phyloP scores from a whole-genome alignment of 2,113 vertebrate genomes.

The Acinonyx jubatus region DNA sequence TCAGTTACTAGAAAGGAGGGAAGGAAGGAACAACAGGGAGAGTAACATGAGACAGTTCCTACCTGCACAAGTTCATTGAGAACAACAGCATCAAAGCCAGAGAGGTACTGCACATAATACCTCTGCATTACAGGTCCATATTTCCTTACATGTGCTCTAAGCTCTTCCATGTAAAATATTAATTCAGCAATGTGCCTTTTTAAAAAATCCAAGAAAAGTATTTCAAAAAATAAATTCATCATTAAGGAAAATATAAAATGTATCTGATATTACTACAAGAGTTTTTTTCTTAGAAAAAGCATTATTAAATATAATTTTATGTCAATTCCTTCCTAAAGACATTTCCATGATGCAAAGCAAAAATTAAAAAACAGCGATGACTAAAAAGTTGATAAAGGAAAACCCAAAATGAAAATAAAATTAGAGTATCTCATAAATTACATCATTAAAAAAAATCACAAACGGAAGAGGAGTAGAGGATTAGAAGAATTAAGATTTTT shows the following conservation, averaged over 20 bases:
- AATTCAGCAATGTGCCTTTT: conserved; percentile 96
- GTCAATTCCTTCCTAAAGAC: conserved; percentile 9
- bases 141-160: conserved; percentile 96
- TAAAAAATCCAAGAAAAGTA: conserved; percentile 29
- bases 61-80: conserved; percentile 99
- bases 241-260: conserved; percentile 33
- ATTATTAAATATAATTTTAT: conserved; percentile 7
- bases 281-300: background rate
- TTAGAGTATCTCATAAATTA: background rate
- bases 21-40: background rate
- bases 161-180: conserved; percentile 99
- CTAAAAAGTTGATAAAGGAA: background rate
- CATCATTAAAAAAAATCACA: background rate
- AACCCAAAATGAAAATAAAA: conserved; percentile 44
- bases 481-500: conserved; percentile 37
- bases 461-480: background rate
- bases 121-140: conserved; percentile 99
- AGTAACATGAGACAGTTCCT: conserved; percentile 38
- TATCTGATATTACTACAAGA: conserved; percentile 15
- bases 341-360: background rate
- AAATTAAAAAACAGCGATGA: background rate
- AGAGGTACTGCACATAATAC: conserved; percentile 98
- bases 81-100: conserved; percentile 98
- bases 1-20: background rate
- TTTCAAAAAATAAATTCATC: conserved; percentile 41